A percentile compares a stretch with the other conserved stretches of the same genome.
Evolutionary conservation across 1,140 invertebrate species (phyloP).

Genomic region (Eriosoma lanigerum): DNA sequence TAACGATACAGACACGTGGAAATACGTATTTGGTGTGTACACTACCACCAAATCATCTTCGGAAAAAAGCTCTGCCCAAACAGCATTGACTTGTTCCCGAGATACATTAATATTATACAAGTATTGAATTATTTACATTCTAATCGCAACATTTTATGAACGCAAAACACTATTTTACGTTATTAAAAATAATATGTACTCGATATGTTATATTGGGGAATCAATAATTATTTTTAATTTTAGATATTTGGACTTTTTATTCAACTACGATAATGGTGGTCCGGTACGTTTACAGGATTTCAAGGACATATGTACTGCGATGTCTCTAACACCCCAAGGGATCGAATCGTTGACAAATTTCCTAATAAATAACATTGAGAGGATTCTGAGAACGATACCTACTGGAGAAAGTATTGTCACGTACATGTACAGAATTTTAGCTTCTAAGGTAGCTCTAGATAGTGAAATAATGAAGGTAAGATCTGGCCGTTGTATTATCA

Average conservation of each 20-base stretch:
- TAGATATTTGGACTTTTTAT: conserved; percentile 18
- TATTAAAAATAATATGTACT: too few species aligned
- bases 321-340: conserved; percentile 17
- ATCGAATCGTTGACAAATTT: conserved; percentile 8
- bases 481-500: not conserved
- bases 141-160: too few species aligned
- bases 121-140: conserved; percentile 5
- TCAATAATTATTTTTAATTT: conserved; percentile 1
- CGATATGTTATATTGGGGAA: too few species aligned
- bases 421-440: not conserved
- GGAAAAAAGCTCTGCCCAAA: conserved; percentile 48
- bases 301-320: not conserved
- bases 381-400: not conserved
- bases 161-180: too few species aligned
- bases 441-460: conserved; percentile 27
- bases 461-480: conserved; percentile 35
- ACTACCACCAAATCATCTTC: conserved; percentile 43
- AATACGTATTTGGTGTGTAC: conserved; percentile 44
- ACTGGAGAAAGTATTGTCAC: conserved; percentile 20
- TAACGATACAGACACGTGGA: conserved; percentile 24
- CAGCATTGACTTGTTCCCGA: conserved; percentile 45
- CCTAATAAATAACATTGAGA: conserved; percentile 15
- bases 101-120: conserved; percentile 33
- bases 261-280: not conserved
- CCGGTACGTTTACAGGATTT: conserved; percentile 32